Conservation (phyloP, 2,113 vertebrate genomes). For the Meriones unguiculatus region DNA sequence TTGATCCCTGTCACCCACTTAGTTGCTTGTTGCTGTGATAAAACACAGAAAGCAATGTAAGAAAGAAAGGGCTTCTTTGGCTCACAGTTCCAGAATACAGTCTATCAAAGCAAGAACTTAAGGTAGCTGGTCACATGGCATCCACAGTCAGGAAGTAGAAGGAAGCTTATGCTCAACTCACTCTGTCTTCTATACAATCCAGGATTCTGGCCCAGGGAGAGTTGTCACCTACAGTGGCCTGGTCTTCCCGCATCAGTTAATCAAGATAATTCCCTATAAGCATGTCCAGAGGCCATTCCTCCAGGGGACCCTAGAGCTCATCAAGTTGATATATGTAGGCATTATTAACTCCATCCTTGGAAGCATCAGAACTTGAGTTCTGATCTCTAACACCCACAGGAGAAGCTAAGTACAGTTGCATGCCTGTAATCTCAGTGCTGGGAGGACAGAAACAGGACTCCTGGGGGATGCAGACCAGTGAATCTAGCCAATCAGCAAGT, state of each 20-base stretch:
- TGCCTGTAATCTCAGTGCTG: background rate
- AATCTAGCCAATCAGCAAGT: background rate
- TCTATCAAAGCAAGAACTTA: background rate
- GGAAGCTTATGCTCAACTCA: background rate
- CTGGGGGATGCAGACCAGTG: background rate
- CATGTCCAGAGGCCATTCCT: background rate
- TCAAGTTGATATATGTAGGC: background rate
- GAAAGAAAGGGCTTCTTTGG: background rate
- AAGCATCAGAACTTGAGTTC: background rate
- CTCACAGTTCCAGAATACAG: background rate
- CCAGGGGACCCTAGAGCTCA: background rate
- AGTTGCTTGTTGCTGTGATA: background rate
- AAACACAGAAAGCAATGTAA: background rate
- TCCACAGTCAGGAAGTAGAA: background rate
- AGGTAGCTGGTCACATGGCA: background rate
- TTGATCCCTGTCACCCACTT: too few species aligned
- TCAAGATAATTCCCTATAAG: background rate
- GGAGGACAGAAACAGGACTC: background rate
- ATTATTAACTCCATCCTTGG: background rate
- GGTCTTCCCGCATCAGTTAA: background rate
- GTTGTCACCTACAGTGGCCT: background rate
- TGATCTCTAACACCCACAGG: too few species aligned
- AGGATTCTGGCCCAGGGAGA: background rate
- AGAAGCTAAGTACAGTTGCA: background rate
- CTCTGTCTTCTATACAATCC: background rate